phyloP scores from a whole-genome alignment of 2,888 invertebrate species.

The Dynastes grantii region DNA sequence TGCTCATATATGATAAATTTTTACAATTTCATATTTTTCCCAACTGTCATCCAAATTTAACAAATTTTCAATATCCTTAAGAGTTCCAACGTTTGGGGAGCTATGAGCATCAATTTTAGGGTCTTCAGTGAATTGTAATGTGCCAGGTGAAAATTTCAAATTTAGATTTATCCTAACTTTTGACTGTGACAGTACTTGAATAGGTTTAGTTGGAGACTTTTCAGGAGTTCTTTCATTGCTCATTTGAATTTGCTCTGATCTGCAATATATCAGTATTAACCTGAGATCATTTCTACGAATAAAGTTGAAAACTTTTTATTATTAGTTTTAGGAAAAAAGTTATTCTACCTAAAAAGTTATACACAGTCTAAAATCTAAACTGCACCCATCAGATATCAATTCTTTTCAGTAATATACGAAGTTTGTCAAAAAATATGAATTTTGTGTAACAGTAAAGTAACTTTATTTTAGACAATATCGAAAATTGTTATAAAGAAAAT shows the following conservation, averaged over 20 bases:
- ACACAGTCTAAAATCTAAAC: too few relatives aligned
- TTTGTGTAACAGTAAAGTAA: too few relatives aligned
- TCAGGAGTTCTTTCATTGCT: constrained; percentile 64
- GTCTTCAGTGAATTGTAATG: neutral
- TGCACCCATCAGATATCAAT: too few relatives aligned
- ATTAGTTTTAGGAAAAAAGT: too few relatives aligned
- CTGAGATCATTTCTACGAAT: too few relatives aligned
- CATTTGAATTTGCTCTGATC: constrained; percentile 60
- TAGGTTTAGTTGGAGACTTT: constrained; percentile 54
- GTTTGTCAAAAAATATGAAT: too few relatives aligned
- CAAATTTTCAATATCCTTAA: constrained; percentile 30
- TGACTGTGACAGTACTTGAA: constrained; percentile 51
- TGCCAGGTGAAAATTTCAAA: constrained; percentile 56
- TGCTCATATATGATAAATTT: neutral
- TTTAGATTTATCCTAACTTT: constrained; percentile 63
- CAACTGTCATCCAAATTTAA: constrained; percentile 56
- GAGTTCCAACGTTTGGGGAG: constrained; percentile 42
- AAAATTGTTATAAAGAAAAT: too few relatives aligned
- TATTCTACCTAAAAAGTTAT: too few relatives aligned
- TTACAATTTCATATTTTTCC: constrained; percentile 54
- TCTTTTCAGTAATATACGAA: too few relatives aligned
- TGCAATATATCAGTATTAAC: constrained; percentile 44
- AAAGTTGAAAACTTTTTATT: too few relatives aligned
- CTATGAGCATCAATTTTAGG: constrained; percentile 28
- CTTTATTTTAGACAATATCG: too few relatives aligned